Conservation (phyloP, 2,888 invertebrate species). For the Parnassius glacialis region DNA sequence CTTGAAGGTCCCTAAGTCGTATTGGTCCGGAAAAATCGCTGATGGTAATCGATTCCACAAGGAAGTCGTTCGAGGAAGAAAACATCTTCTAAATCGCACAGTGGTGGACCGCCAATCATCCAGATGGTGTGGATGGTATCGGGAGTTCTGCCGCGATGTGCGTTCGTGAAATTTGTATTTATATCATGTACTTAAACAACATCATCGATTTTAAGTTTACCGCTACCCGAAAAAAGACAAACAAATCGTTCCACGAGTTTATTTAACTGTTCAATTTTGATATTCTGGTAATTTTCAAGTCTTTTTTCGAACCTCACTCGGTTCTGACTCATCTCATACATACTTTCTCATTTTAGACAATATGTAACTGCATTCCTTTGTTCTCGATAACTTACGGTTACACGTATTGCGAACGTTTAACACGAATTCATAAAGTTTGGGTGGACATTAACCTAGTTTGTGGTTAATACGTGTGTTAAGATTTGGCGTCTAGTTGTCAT, state of each 20-base stretch:
- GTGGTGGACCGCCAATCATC: too few relatives aligned
- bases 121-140: too few relatives aligned
- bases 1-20: too few relatives aligned
- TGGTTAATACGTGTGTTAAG: background rate
- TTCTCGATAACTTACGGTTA: conserved; percentile 21
- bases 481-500: background rate
- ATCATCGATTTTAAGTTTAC: conserved; percentile 22
- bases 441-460: conserved; percentile 5
- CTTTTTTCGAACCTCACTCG: conserved; percentile 40
- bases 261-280: conserved; percentile 48
- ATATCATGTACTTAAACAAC: too few relatives aligned
- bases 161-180: too few relatives aligned
- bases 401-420: conserved; percentile 8
- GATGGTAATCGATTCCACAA: too few relatives aligned
- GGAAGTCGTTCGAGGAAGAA: too few relatives aligned
- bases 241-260: conserved; percentile 40
- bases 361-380: conserved; percentile 39
- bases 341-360: conserved; percentile 55
- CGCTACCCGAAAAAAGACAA: conserved; percentile 43
- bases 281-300: conserved; percentile 48
- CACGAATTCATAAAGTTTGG: conserved; percentile 3
- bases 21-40: too few relatives aligned
- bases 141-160: too few relatives aligned
- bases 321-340: conserved; percentile 38
- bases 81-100: too few relatives aligned